Evolutionary conservation across 2,888 invertebrate genomes (phyloP).

Genomic region (Sphaeridia pumilis): DNA sequence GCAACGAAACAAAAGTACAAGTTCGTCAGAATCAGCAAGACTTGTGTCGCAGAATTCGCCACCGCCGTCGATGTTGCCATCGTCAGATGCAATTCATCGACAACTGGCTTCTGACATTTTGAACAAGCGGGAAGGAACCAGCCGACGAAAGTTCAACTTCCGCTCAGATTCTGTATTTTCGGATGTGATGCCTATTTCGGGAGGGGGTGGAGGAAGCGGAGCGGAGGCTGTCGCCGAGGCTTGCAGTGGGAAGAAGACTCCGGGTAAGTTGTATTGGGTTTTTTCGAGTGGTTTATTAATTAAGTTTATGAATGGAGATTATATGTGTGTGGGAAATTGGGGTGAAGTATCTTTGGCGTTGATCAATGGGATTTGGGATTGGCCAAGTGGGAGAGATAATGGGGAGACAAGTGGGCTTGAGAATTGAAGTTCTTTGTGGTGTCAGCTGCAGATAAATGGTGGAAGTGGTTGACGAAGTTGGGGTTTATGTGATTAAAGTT

Average conservation of each 20-base stretch:
- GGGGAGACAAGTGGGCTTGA: too few species aligned
- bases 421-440: too few species aligned
- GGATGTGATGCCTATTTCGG: constrained; percentile 35
- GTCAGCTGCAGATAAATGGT: too few species aligned
- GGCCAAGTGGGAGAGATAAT: too few species aligned
- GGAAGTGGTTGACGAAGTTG: too few species aligned
- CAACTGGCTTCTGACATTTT: constrained; percentile 13
- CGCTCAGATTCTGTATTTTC: constrained; percentile 36
- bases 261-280: background rate
- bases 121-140: constrained; percentile 23
- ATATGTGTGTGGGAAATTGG: too few species aligned
- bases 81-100: constrained; percentile 6
- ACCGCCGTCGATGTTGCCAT: background rate
- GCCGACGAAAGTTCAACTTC: constrained; percentile 35
- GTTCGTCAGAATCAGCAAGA: constrained; percentile 6
- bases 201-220: too few species aligned
- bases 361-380: too few species aligned
- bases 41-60: constrained; percentile 3
- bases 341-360: too few species aligned
- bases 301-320: too few species aligned
- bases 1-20: background rate
- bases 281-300: too few species aligned
- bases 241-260: background rate
- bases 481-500: too few species aligned
- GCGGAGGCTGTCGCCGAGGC: constrained; percentile 13